Evolutionary conservation across 1,140 invertebrate species (phyloP), one percentile per base, ranked within the genome.

Genomic region (Manduca sexta): DNA sequence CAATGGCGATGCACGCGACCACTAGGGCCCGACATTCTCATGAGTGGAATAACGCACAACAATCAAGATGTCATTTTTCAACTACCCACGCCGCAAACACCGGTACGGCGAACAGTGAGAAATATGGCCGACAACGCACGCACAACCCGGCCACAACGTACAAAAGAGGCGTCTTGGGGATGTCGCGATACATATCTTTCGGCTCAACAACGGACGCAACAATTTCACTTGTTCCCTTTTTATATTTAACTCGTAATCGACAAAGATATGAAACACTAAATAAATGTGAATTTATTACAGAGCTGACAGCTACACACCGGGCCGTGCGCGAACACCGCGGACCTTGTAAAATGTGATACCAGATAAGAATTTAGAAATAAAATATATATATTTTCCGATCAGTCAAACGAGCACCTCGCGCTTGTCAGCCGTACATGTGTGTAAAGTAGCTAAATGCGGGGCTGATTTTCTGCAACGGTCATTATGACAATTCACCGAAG

Each of bases 51-150:
- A 82, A 80, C 79, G 76, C 70, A 71, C 67, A 83, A 84, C 81
- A 84, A 84, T 81, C 79, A 83, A 84, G 81, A 84, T 84, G 81
- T 84, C 81, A 84, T 84, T 81, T 84, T 82, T 84, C 77, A 83
- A 83, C 81, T 82, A 81, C 81, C 81, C 81, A 84, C 81, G 71
- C 74, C 46, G 70, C 61, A 67, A 64, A 74, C 75, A 68, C 59
- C 60, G 67, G 56, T 57, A 57, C 61, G 59, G 55, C 47, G 66
- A 69, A 72, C 69, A 64, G 56, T 57, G 62, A 82, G 77, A 84
- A 81, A 74, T 84, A 84, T 80, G 72, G 81, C 71, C 72, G 74
- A 78, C 78, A 79, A 70, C 69, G 64, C 72, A 78, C 76, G 74
- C 75, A 80, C 59, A 54, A 43, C 44, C 60, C 61, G 62, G 38